Evolutionary conservation across 2,888 invertebrate species (phyloP).

Genomic region (Ditula angustiorana): DNA sequence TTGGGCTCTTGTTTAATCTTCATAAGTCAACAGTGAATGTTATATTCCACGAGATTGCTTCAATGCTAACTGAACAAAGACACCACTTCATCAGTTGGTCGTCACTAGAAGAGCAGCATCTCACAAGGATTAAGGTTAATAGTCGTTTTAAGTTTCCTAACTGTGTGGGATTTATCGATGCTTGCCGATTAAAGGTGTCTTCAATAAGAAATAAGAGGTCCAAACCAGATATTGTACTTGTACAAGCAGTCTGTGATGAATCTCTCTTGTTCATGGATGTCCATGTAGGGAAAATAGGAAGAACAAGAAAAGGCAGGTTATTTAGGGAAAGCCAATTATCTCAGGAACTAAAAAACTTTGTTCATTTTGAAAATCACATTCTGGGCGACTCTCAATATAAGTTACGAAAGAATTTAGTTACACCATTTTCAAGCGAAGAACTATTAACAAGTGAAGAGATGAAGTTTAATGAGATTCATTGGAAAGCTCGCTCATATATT

Average conservation of each 20-base stretch:
- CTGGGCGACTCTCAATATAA: constrained; percentile 74
- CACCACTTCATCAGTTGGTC: constrained; percentile 75
- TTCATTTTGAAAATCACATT: constrained; percentile 77
- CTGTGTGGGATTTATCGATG: constrained; percentile 78
- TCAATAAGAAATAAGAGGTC: constrained; percentile 61
- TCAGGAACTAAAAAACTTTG: constrained; percentile 66
- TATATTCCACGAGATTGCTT: constrained; percentile 73
- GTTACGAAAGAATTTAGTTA: constrained; percentile 70
- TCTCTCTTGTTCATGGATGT: constrained; percentile 72
- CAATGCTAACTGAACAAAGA: constrained; percentile 62
- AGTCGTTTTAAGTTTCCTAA: constrained; percentile 75
- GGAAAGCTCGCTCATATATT: constrained; percentile 72
- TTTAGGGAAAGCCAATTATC: constrained; percentile 69
- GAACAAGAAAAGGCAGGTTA: constrained; percentile 66
- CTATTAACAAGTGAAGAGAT: constrained; percentile 76
- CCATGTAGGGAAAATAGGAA: constrained; percentile 68
- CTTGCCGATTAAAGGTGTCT: constrained; percentile 70
- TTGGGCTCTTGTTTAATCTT: constrained; percentile 68
- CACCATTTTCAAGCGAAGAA: constrained; percentile 74
- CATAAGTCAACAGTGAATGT: constrained; percentile 74
- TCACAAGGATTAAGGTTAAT: constrained; percentile 75
- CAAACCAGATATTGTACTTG: constrained; percentile 62
- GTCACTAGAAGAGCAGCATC: constrained; percentile 72
- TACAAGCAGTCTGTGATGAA: constrained; percentile 80
- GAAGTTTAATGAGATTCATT: constrained; percentile 77